Base-by-base conservation (phyloP, 2,888 invertebrate genomes). In the Argyra leucocephala region DNA sequence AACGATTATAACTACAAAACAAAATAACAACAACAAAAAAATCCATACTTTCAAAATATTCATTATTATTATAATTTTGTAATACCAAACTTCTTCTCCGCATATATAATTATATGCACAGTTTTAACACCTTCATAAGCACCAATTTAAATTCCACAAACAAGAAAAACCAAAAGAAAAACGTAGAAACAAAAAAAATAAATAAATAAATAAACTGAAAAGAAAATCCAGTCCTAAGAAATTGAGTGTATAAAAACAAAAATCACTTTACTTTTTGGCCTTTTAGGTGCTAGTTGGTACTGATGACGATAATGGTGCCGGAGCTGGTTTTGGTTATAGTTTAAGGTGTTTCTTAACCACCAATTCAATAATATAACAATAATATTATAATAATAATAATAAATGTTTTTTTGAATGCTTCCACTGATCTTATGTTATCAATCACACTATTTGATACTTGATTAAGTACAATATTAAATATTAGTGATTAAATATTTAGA, bases 41-140 rank as follows among this genome's bases (percentile, higher is more conserved):
- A 48, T 48, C 48, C 48, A 48, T 48, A 48, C 48, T 48, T 48
- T 48, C 48, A 48, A 48, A 48, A 48, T 48, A 48, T 3, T 48
- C 12, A 48, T 48, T 48, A 48, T 48, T 48, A 48, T 48, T 48
- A 48, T 48, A 48, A 48, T 48, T 48, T 48, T 48, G 48, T 48
- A 48, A 48, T 48, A 12, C 48, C 48, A n/a, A 48, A 37, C 9
- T 12, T 12, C 48, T 48, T 48, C 48, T 48, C 48, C 48, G n/a
- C n/a, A 48, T 48, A 48, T 48, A 48, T 48, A 48, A 48, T 48
- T 48, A 48, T 48, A 48, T 48, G 48, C 48, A 48, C 48, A 48
- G 48, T 48, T 48, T 48, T 48, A 48, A 48, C 48, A 48, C 48
- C 48, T 48, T 48, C 48, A 48, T 48, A 48, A 48, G 48, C 48